Base-by-base conservation (phyloP, 2,113 vertebrate genomes). In the Percina caprodes region DNA sequence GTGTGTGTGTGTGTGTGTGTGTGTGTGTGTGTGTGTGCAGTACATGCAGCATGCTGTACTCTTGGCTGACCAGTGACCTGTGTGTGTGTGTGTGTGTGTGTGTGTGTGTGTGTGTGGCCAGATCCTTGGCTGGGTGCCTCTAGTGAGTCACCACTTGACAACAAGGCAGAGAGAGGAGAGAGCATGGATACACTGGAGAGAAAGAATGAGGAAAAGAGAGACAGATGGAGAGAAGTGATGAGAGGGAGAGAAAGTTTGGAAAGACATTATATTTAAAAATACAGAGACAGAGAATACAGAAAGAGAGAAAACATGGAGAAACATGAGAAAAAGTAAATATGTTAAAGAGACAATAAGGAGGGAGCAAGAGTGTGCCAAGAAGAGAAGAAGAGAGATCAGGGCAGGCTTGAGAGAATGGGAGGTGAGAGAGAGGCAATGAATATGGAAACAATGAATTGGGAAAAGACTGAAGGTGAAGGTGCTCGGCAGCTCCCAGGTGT, bases 81-180 rank as follows among this genome's bases (percentile, higher is more conserved):
- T 69, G 55, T 63, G 35, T 61, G 51, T 30, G 42, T 23, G 35
- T 39, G 39, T 10, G 39, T 39, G 39, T 39, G 39, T 11, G 39
- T 42, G 39, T 42, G 6, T 3, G 30, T 30, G 30, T 30, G 30
- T 4, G 30, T 30, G 30, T 39, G 52, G 78, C 83, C 69, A 81
- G 69, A 83, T 88, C 84, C 77, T 90, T 90, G 87, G 89, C 88
- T 81, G 76, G 68, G 51, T 7, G 83, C 86, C 88, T 88, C 81
- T 7, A 69, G 80, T 92, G 90, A 91, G 82, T 90, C 90, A 90
- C 86, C 88, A 82, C 83, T 89, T 83, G 79, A 90, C 87, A 89
- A 85, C 85, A 66, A 90, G 88, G 69, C 84, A 83, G 77, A 85
- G 74, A 87, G 61, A 75, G 62, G 69, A 79, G 82, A 84, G 52